phyloP scores from a whole-genome alignment of 2,797 vertebrate genomes.

The Orientallactaga sibirica region DNA sequence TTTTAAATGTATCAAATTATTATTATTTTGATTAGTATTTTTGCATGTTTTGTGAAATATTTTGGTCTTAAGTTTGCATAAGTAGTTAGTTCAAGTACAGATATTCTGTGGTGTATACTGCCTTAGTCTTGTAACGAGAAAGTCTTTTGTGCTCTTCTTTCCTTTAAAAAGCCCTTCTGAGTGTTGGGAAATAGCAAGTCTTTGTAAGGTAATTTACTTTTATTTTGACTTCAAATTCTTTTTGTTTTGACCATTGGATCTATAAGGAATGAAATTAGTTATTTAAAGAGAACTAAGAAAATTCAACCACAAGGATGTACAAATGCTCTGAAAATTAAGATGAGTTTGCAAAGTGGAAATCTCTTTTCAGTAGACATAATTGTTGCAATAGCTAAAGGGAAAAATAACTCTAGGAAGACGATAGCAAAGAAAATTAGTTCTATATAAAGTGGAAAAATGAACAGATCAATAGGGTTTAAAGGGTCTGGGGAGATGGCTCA shows the following conservation, averaged over 20 bases:
- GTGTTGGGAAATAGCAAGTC: not conserved
- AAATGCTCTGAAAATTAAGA: conserved; percentile 33
- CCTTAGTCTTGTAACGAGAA: not conserved
- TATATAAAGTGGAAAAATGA: conserved; percentile 39
- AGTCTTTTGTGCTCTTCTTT: not conserved
- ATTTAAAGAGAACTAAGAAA: conserved; percentile 49
- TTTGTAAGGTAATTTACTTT: conserved; percentile 39
- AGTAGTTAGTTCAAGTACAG: not conserved
- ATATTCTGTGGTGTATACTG: not conserved
- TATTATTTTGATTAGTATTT: not conserved
- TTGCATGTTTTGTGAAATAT: not conserved
- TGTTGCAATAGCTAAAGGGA: not conserved
- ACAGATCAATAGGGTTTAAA: not conserved
- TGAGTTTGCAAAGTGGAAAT: conserved; percentile 49
- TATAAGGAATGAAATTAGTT: not conserved
- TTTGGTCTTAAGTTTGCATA: not conserved
- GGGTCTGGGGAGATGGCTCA: not conserved
- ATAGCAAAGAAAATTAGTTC: conserved; percentile 24
- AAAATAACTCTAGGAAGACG: conserved; percentile 8
- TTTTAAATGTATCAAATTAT: conserved; percentile 19
- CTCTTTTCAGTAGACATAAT: conserved; percentile 34
- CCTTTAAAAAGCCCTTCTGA: not conserved
- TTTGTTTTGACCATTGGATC: conserved; percentile 23
- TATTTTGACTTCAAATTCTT: conserved; percentile 42
- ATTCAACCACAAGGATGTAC: not conserved